Evolutionary conservation across 2,113 vertebrate species (phyloP), one percentile per base, ranked within the genome.

Genomic region (Tauraco erythrolophus): DNA sequence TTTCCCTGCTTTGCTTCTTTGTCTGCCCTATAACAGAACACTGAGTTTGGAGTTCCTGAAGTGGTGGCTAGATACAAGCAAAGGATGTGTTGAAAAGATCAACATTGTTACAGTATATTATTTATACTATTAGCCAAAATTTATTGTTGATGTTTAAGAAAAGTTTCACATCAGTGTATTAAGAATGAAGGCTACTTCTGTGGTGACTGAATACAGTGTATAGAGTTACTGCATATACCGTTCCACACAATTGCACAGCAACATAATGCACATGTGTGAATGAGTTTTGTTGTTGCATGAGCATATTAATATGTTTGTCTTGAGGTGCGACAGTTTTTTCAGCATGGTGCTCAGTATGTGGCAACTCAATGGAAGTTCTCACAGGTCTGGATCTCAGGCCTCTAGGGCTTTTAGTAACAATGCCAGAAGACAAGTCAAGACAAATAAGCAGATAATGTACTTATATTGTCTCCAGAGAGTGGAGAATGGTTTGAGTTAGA

Each of bases 261-360:
- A 61, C 27, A 35, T 37, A 35, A 18, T n/a, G 48, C 28, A 51
- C 0, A 0, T 45, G 16, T 27, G 14, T 19, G 27, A 35, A 56
- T 41, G 11, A 71, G 7, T 64, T 68, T 46, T 68, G 7, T 43
- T 77, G 54, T 46, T 88, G 51, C n/a, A 56, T 35, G 11, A 60
- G 14, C n/a, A 64, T 58, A 33, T 25, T 88, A n/a, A 54, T 9
- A 39, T 7, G 33, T n/a, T 70, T 78, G 16, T 71, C 77, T 66
- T 79, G 72, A 89, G 53, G 18, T 9, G 24, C 23, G 56, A 33
- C 25, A 43, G 4, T 64, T 89, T 84, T 89, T 83, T 72, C 57
- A 68, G 15, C 27, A 10, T 30, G 6, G 4, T 74, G 19, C n/a
- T 81, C 37, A 48, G 23, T 28, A 1, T 50, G 10, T 24, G 8